Evolutionary conservation across 2,888 invertebrate species (phyloP).

Genomic region (Synanthedon formicaeformis): DNA sequence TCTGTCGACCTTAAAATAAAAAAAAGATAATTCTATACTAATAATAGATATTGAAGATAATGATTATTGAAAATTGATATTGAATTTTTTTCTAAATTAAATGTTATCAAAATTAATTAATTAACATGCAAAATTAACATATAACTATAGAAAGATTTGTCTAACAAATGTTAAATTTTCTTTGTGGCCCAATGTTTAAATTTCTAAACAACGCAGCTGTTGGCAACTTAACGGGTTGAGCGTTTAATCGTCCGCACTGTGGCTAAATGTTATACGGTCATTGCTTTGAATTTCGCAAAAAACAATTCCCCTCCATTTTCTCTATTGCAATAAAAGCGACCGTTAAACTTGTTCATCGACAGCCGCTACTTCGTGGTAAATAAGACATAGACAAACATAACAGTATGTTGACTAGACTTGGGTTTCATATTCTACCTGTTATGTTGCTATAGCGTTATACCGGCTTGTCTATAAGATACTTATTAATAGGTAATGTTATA

Average conservation of each 20-base stretch:
- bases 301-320: neutral
- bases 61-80: no score
- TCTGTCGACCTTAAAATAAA: no score
- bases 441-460: no score
- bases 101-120: no score
- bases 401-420: neutral
- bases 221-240: conserved; percentile 8
- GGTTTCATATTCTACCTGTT: neutral
- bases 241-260: conserved; percentile 6
- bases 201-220: conserved; percentile 1
- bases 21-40: no score
- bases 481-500: no score
- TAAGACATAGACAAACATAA: neutral
- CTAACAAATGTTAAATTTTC: no score
- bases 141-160: no score
- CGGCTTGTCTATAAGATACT: no score
- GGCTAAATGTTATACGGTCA: conserved; percentile 16
- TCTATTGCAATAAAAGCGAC: neutral
- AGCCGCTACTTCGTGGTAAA: neutral
- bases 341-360: neutral
- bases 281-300: conserved; percentile 16
- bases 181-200: neutral
- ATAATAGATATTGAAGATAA: no score
- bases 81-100: no score
- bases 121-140: no score